phyloP scores from a whole-genome alignment of 2,888 invertebrate genomes.

The Myathropa florea region DNA sequence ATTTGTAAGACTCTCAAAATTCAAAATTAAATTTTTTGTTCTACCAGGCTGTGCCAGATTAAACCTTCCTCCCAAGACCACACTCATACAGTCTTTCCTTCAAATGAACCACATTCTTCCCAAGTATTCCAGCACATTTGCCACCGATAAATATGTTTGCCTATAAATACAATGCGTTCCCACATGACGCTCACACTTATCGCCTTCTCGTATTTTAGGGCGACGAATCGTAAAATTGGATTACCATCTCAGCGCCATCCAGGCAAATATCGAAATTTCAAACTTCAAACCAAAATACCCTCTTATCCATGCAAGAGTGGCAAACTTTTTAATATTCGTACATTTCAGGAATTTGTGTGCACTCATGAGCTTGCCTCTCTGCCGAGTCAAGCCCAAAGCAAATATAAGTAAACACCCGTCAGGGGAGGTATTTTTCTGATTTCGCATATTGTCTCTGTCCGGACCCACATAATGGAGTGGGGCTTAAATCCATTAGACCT shows the following conservation, averaged over 20 bases:
- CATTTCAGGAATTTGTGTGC: not conserved
- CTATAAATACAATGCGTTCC: not conserved
- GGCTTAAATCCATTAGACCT: not conserved
- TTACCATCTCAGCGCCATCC: conserved; percentile 14
- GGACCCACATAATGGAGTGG: not conserved
- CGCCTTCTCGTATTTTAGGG: not conserved
- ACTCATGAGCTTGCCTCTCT: not conserved
- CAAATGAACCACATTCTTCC: not conserved
- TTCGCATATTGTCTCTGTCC: not conserved
- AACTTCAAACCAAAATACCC: conserved; percentile 5
- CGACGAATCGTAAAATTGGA: conserved; percentile 32
- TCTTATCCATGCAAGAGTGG: not conserved
- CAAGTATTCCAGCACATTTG: not conserved
- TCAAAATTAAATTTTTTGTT: no score
- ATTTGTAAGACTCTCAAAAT: no score
- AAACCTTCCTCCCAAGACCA: no score
- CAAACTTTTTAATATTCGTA: conserved; percentile 12
- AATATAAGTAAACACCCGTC: not conserved
- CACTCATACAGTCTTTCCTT: not conserved
- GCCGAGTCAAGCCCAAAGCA: not conserved
- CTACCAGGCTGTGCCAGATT: no score
- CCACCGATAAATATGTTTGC: no score
- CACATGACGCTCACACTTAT: not conserved
- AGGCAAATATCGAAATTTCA: not conserved
- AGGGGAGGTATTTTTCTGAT: not conserved